Evolutionary conservation across 2,113 vertebrate genomes (phyloP).

Genomic region (Antigone vipio): DNA sequence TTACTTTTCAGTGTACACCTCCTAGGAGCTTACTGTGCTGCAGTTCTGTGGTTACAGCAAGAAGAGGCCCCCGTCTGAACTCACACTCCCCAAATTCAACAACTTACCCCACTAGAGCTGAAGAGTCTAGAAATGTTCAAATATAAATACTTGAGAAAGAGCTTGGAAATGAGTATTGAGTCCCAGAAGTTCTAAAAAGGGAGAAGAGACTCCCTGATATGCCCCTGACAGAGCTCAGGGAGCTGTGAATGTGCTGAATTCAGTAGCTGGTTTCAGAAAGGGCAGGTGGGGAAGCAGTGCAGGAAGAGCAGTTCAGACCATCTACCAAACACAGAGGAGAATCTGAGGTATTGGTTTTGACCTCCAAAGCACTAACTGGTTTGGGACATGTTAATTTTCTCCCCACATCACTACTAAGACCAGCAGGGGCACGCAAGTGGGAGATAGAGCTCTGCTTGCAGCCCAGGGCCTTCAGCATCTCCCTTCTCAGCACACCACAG

Average conservation of each 20-base stretch:
- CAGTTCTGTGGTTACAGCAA: neutral
- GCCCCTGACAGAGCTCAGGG: neutral
- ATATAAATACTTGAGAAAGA: neutral
- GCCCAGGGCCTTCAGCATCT: neutral
- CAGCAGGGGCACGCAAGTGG: neutral
- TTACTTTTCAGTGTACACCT: neutral
- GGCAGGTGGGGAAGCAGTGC: neutral
- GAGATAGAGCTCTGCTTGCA: neutral
- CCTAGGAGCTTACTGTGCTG: neutral
- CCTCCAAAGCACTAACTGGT: neutral
- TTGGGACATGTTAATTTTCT: neutral
- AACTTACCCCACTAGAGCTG: neutral
- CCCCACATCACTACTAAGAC: neutral
- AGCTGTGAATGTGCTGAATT: neutral
- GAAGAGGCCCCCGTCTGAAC: neutral
- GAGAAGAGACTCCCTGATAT: neutral
- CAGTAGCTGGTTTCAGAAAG: neutral
- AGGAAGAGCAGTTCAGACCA: neutral
- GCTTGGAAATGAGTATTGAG: neutral
- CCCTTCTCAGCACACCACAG: neutral
- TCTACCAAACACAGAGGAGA: neutral
- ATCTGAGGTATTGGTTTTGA: neutral
- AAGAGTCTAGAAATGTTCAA: neutral
- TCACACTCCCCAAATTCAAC: neutral
- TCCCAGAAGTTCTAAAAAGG: neutral